Evolutionary conservation across 2,888 invertebrate genomes (phyloP).

Genomic region (Graphium colonna): DNA sequence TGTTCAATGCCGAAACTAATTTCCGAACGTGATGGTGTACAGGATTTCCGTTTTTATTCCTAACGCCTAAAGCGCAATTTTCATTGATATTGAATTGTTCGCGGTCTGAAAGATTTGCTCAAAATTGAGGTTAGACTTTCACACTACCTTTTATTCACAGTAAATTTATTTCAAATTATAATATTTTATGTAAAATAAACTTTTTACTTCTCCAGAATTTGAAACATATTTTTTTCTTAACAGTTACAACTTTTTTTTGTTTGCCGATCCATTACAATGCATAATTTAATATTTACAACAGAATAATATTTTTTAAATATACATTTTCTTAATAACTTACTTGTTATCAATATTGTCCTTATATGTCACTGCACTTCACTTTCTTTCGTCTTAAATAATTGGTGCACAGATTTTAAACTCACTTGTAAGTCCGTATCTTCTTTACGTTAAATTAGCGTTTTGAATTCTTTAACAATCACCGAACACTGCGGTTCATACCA

Average conservation of each 20-base stretch:
- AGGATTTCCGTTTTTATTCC: constrained; percentile 19
- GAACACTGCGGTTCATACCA: constrained; percentile 6
- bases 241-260: too few relatives aligned
- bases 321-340: constrained; percentile 12
- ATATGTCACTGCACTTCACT: constrained; percentile 46
- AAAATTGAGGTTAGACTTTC: neutral
- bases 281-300: too few relatives aligned
- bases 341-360: constrained; percentile 12
- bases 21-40: constrained; percentile 21
- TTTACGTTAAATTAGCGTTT: neutral
- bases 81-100: neutral
- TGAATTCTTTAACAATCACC: neutral
- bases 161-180: too few relatives aligned
- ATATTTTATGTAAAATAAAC: too few relatives aligned
- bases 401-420: neutral
- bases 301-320: too few relatives aligned
- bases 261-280: too few relatives aligned
- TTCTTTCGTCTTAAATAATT: constrained; percentile 30
- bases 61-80: constrained; percentile 27
- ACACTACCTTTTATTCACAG: too few relatives aligned
- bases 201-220: too few relatives aligned
- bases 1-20: constrained; percentile 34
- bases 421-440: neutral
- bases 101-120: neutral
- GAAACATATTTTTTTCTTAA: too few relatives aligned